Evolutionary conservation across 1,140 invertebrate species (phyloP), one percentile per base, ranked within the genome.

Genomic region (Pachyrhynchus sulphureomaculatus): DNA sequence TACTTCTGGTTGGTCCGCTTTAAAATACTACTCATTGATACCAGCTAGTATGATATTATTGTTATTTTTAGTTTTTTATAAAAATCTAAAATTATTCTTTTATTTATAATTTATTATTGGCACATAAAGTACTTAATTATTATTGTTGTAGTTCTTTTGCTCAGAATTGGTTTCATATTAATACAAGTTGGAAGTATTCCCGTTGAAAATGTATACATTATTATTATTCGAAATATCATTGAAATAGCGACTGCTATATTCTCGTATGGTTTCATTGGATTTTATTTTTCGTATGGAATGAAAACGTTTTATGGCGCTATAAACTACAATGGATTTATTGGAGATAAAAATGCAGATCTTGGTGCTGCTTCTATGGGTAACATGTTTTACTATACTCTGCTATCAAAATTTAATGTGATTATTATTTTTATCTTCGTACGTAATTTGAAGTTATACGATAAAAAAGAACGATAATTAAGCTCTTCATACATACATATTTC

Each of bases 121-220:
- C n/a, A n/a, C n/a, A n/a, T n/a, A n/a, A n/a, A n/a, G n/a, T n/a
- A n/a, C n/a, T n/a, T n/a, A n/a, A n/a, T n/a, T n/a, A n/a, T n/a
- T 20, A 18, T 10, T 34, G 41, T 64, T 66, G 21, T 45, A 67
- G 69, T 65, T n/a, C 29, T 71, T 10, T 21, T 69, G 21, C 54
- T 61, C 0, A 61, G 69, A 55, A 45, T 57, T 17, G 69, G 69
- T 17, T 71, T 71, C 34, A 60, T 71, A 15, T 24, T 69, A 13
- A 48, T 68, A 6, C 65, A 71, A 54, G 15, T 60, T 8, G 67
- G 67, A 47, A 66, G 56, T 24, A 64, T 71, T 33, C 69, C 69
- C 10, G 62, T 62, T 2, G 65, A 69, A 62, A 66, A 71, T 44
- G 52, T 63, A 10, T 71, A 64, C 26, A 61, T 47, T 24, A 68